Evolutionary conservation across 2,888 invertebrate species (phyloP).

Genomic region (Sinohyriopsis cumingii): DNA sequence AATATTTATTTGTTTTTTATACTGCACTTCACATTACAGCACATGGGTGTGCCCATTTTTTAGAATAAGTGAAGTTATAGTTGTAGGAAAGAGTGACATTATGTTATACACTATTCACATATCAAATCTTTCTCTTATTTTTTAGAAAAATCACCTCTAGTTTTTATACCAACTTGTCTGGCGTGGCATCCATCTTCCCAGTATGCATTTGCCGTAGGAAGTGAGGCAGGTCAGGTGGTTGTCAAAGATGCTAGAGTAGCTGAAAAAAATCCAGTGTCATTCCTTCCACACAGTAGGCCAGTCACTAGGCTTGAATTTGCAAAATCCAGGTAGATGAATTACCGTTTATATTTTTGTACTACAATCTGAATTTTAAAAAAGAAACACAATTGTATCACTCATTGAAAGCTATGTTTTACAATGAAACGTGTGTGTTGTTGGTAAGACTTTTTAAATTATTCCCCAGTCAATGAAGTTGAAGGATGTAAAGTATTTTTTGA

Average conservation of each 20-base stretch:
- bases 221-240: conserved; percentile 74
- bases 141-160: conserved; percentile 72
- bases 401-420: too few species aligned
- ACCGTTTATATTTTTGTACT: neutral
- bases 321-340: conserved; percentile 46
- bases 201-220: conserved; percentile 71
- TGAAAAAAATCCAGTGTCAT: conserved; percentile 37
- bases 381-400: neutral
- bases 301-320: conserved; percentile 62
- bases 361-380: neutral
- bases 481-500: too few species aligned
- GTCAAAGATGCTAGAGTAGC: conserved; percentile 74
- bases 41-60: too few species aligned
- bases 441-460: too few species aligned
- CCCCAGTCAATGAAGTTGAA: too few species aligned
- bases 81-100: neutral
- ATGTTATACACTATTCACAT: neutral
- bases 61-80: too few species aligned
- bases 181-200: conserved; percentile 62
- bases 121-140: conserved; percentile 7
- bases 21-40: too few species aligned
- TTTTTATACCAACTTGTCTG: conserved; percentile 63
- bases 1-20: too few species aligned
- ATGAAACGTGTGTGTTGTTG: too few species aligned
- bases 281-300: conserved; percentile 52